phyloP scores from a whole-genome alignment of 2,113 vertebrate genomes.

The Herpailurus yagouaroundi region DNA sequence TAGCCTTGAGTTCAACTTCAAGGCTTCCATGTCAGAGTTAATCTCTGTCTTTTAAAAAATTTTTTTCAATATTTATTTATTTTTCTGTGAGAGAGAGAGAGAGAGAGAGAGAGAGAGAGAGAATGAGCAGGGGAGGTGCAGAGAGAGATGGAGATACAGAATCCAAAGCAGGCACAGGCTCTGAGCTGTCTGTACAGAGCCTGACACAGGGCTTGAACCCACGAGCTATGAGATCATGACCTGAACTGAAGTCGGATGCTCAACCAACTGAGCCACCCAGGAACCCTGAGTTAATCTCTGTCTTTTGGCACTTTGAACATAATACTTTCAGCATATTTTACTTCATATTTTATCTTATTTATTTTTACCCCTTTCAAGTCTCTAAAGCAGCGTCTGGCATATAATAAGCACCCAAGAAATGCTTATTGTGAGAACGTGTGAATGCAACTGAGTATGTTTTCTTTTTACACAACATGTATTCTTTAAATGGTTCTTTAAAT shows the following conservation, averaged over 20 bases:
- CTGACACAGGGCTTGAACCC: no score
- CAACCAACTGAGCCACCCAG: no score
- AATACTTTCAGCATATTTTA: not conserved
- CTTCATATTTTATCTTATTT: not conserved
- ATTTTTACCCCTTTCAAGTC: not conserved
- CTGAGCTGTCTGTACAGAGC: no score
- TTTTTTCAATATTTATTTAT: no score
- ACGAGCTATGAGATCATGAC: no score
- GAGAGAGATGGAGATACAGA: no score
- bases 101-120: no score
- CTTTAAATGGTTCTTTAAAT: not conserved
- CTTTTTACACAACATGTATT: slow-evolving; percentile 13
- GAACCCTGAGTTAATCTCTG: not conserved
- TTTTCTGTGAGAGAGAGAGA: no score
- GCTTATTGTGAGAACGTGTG: not conserved
- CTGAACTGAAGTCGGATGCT: no score
- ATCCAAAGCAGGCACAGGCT: no score
- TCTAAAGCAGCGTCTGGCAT: not conserved
- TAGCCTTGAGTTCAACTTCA: not conserved
- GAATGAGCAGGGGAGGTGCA: no score
- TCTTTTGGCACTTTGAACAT: not conserved
- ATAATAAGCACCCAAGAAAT: not conserved
- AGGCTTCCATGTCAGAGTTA: not conserved
- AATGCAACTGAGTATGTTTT: not conserved
- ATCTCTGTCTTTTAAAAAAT: not conserved